Evolutionary conservation across 2,888 invertebrate genomes (phyloP).

Genomic region (Tanytarsus gracilentus): DNA sequence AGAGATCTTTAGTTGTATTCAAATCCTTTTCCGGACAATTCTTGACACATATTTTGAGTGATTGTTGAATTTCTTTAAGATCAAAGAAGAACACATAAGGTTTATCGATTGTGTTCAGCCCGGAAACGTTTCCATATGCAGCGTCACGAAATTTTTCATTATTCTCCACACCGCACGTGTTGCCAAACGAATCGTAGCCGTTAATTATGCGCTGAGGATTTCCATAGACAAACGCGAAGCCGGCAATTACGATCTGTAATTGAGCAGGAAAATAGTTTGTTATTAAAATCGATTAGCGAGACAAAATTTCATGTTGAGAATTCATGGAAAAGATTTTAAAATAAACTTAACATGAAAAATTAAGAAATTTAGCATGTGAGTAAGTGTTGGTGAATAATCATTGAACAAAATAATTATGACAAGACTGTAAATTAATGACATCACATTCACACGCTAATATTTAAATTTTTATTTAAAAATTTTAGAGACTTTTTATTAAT

Average conservation of each 20-base stretch:
- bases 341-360: no score
- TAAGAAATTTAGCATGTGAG: no score
- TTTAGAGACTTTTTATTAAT: no score
- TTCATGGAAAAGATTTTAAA: no score
- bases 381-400: no score
- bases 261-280: slow-evolving; percentile 27
- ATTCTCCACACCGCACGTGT: slow-evolving; percentile 77
- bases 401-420: no score
- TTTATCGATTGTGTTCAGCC: slow-evolving; percentile 68
- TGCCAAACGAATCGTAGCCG: slow-evolving; percentile 90
- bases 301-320: background rate
- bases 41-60: slow-evolving; percentile 82
- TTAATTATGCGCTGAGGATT: slow-evolving; percentile 77
- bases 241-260: slow-evolving; percentile 67
- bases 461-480: no score
- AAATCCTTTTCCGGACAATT: slow-evolving; percentile 68
- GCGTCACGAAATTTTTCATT: slow-evolving; percentile 64
- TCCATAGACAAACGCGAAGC: slow-evolving; percentile 80
- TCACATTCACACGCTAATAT: no score
- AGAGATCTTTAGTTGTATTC: slow-evolving; percentile 54
- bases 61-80: slow-evolving; percentile 60
- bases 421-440: no score
- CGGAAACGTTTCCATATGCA: slow-evolving; percentile 56
- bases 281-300: background rate
- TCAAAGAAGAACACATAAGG: slow-evolving; percentile 79